Evolutionary conservation across 2,888 invertebrate species (phyloP), one percentile per base, ranked within the genome.

Genomic region (Plebejus melissa): DNA sequence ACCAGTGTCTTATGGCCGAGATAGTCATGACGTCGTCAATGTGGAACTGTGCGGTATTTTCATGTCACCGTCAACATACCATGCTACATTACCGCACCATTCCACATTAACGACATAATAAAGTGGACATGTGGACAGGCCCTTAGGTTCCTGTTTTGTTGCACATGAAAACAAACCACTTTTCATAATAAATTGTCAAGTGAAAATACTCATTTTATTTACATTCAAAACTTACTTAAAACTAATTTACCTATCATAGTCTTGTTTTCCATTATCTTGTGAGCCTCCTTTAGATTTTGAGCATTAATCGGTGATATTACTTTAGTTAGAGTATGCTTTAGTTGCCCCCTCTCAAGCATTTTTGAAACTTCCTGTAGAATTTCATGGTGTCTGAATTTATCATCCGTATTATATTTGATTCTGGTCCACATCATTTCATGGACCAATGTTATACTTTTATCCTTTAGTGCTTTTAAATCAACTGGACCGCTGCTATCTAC

Each of bases 401-500:
- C 91, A 54, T 87, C 88, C 4, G 91, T 90, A 28, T 92, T 79
- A 80, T 90, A 92, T 80, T 88, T 90, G 7, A 88, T 83, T 79
- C 89, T 88, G 7, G 93, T 91, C 3, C 70, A 76, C 88, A 93
- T 90, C 86, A 86, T 86, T 83, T 91, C 93, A 11, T 86, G 87
- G 0, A 86, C 87, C 70, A 93, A 80, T 9, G 90, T 91, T 0
- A 92, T 58, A 78, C 93, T 92, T 81, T 93, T 93, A 1, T 88
- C 89, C 80, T 92, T 92, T 6, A 92, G 80, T 11, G 82, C 82
- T 69, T 78, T 83, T 65, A 91, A 75, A 77, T 92, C 88, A 1
- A 92, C 86, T 11, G 86, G 82, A 4, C 87, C 85, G 80, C 86
- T 88, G 79, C 89, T 88, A 72, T 93, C 91, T 0, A 91, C 93